Evolutionary conservation across 2,888 invertebrate genomes (phyloP).

Genomic region (Molorchus minor): DNA sequence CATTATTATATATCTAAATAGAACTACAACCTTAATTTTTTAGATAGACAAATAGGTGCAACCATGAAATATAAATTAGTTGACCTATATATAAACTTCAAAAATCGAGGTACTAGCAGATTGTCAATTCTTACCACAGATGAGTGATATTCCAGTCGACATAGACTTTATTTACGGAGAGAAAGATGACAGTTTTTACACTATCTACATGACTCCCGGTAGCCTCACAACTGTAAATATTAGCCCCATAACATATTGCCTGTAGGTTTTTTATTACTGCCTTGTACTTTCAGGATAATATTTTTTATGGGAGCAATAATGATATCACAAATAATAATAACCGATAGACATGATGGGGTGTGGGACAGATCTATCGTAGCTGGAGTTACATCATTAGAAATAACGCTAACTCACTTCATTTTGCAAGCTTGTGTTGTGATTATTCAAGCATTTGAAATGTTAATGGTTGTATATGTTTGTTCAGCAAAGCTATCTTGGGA

Average conservation of each 20-base stretch:
- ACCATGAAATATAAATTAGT: slow-evolving; percentile 76
- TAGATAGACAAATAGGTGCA: slow-evolving; percentile 86
- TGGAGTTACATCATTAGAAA: slow-evolving; percentile 82
- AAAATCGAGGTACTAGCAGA: slow-evolving; percentile 70
- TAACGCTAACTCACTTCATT: slow-evolving; percentile 81
- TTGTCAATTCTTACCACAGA: slow-evolving; percentile 70
- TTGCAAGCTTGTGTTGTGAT: slow-evolving; percentile 73
- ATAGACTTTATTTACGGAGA: slow-evolving; percentile 75
- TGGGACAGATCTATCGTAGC: slow-evolving; percentile 89
- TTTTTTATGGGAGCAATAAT: slow-evolving; percentile 87
- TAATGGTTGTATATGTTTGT: slow-evolving; percentile 72
- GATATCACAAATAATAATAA: slow-evolving; percentile 83
- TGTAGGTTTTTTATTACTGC: too few relatives aligned
- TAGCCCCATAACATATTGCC: not conserved
- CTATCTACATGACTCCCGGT: slow-evolving; percentile 85
- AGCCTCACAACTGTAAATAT: slow-evolving; percentile 80
- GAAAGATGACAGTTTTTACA: slow-evolving; percentile 73
- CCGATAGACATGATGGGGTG: slow-evolving; percentile 80
- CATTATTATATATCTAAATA: too few relatives aligned
- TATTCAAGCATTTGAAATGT: slow-evolving; percentile 72
- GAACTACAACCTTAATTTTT: slow-evolving; percentile 32
- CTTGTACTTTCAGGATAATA: slow-evolving; percentile 70
- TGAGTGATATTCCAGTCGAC: slow-evolving; percentile 70
- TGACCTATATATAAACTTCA: slow-evolving; percentile 71
- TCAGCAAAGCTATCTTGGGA: slow-evolving; percentile 71